A percentile compares a stretch with the other conserved stretches of the same genome.
Evolutionary conservation across 2,797 vertebrate species (phyloP).

Genomic region (Melanotaenia parkinsoni): DNA sequence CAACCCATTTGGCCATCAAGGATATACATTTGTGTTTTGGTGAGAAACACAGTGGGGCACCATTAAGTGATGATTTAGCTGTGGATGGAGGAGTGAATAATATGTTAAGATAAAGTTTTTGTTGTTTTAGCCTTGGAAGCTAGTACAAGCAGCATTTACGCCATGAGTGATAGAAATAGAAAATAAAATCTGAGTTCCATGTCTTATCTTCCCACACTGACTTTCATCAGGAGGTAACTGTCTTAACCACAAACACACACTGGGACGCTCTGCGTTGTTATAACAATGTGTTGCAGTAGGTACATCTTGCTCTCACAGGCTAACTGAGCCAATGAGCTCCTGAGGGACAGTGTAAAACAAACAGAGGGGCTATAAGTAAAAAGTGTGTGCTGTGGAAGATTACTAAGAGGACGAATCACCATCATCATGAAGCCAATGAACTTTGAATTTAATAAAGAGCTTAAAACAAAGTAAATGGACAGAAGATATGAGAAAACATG

Average conservation of each 20-base stretch:
- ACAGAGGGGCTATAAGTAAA: conserved; percentile 23
- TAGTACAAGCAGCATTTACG: not conserved
- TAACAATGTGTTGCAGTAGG: conserved; percentile 15
- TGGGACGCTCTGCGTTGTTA: conserved; percentile 8
- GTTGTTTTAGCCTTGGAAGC: not conserved
- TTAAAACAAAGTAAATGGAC: not conserved
- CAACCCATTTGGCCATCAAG: not conserved
- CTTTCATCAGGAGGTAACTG: conserved; percentile 5
- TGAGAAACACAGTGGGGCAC: not conserved
- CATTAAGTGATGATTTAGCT: not conserved
- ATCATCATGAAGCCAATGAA: not conserved
- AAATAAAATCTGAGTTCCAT: not conserved
- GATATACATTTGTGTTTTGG: not conserved
- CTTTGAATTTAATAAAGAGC: not conserved
- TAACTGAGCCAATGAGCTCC: conserved; percentile 30
- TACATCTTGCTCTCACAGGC: conserved; percentile 28
- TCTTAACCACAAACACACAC: conserved; percentile 7
- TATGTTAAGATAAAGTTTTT: not conserved
- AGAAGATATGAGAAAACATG: not conserved
- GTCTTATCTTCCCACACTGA: conserved; percentile 18
- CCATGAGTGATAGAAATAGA: not conserved
- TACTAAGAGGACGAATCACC: not conserved
- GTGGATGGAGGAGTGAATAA: not conserved
- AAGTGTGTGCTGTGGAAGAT: not conserved
- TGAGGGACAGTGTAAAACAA: conserved; percentile 33